Evolutionary conservation across 64 coral and sea anemone species (phyloP), one percentile per base, ranked within the genome.

Genomic region (Porites australiensis): DNA sequence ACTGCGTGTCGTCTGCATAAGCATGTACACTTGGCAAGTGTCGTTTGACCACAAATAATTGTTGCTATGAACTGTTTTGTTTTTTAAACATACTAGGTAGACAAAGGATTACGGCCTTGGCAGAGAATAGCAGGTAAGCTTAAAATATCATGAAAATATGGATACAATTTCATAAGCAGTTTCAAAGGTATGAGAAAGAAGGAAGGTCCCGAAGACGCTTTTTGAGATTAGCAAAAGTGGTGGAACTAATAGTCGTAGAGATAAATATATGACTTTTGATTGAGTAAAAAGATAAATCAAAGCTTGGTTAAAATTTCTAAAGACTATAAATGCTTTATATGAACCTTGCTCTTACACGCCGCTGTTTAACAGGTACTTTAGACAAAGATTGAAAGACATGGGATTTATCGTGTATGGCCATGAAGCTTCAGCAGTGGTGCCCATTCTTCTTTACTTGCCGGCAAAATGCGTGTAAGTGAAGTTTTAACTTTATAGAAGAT

Each of bases 401-500:
- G 98, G 98, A 46, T 99, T 99, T 59, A 99, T 99, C 44, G 93
- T 96, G 1, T 99, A 99, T 77, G 98, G 98, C 20, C 89, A 99
- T 94, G 94, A 96, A 20, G 88, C 92, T 15, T 99, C 98, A 0
- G 91, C 94, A 12, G 94, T 99, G 47, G 98, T 99, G 3, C 98
- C 98, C 0, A 66, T 99, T 61, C 44, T 99, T 55, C 22, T 99
- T 18, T 99, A 91, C 72, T 82, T 99, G 88, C 98, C 98, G 19
- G 98, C 94, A 44, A 98, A 98, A 66, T 91, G 95, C 18, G 87
- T 86, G 96, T 98, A 83, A 95, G 96, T 95, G 9, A 9, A 12
- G 12, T 5, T 12, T 9, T 2, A 57, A 7, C 7, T 57, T 57
- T 57, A 9, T 57, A 37, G 27, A 37, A 37, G 27, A 37, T 37